phyloP scores from a whole-genome alignment of 2,888 invertebrate species.

The Phaonia tiefii region DNA sequence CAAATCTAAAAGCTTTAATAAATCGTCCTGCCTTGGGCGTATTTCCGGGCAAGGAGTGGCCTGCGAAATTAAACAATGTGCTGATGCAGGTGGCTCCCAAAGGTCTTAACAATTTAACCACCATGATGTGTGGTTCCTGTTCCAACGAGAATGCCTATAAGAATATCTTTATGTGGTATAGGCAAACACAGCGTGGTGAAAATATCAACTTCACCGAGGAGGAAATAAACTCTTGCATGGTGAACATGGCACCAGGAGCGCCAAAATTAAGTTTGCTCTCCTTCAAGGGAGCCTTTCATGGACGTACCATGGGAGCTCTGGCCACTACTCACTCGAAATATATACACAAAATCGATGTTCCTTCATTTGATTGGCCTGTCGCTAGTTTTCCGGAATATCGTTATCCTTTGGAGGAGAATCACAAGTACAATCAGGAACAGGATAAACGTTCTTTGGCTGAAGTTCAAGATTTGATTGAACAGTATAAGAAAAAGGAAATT shows the following conservation, averaged over 20 bases:
- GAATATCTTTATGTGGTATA: conserved; percentile 93
- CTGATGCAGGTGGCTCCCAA: conserved; percentile 89
- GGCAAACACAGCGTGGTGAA: conserved; percentile 87
- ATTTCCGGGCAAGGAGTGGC: conserved; percentile 95
- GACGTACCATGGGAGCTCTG: conserved; percentile 92
- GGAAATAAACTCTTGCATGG: conserved; percentile 90
- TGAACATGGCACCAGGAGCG: conserved; percentile 92
- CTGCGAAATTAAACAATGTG: conserved; percentile 86
- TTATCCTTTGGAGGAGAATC: conserved; percentile 93
- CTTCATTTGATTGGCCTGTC: conserved; percentile 97
- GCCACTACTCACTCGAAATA: conserved; percentile 96
- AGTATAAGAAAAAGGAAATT: conserved; percentile 84
- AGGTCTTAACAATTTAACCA: conserved; percentile 89
- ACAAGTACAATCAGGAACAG: conserved; percentile 89
- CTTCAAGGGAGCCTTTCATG: conserved; percentile 94
- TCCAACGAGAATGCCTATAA: conserved; percentile 99
- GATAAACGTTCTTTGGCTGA: conserved; percentile 87
- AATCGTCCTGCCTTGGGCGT: conserved; percentile 98
- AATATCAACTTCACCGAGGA: conserved; percentile 86
- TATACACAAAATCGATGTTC: conserved; percentile 96
- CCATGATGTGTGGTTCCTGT: conserved; percentile 99
- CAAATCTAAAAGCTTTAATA: conserved; percentile 86
- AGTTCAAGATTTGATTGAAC: conserved; percentile 87
- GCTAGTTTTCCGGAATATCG: conserved; percentile 94
- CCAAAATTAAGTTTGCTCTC: conserved; percentile 82